These are phyloP conservation scores for Dorcus hopei DNA, from an alignment of 2,888 invertebrate genomes.

Conservation along the genomic window DNA sequence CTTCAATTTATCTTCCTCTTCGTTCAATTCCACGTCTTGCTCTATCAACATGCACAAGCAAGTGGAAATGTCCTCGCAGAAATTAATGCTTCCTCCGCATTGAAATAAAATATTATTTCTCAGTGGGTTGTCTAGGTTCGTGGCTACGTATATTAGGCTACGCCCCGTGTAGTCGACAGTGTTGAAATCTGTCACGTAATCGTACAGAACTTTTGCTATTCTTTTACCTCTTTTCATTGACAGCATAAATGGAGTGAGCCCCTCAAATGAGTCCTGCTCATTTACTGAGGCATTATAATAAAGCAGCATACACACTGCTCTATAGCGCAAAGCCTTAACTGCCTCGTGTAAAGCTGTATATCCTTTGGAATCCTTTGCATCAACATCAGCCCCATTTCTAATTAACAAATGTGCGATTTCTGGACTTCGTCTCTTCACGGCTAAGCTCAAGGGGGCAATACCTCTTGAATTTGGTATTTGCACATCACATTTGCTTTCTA, in stretches of 20 bases:
- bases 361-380: slow-evolving; percentile 1
- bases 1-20: background rate
- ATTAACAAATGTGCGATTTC: slow-evolving; percentile 3
- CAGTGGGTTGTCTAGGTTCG: background rate
- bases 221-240: background rate
- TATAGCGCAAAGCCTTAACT: slow-evolving; percentile 7
- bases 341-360: slow-evolving; percentile 28
- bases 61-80: no score
- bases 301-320: slow-evolving; percentile 8
- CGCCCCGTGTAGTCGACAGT: background rate
- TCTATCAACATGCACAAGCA: no score
- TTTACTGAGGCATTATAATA: slow-evolving; percentile 13
- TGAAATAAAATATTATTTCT: background rate
- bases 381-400: slow-evolving; percentile 5
- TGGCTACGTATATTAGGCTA: background rate
- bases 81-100: no score
- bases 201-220: background rate
- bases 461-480: background rate
- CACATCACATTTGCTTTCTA: slow-evolving; percentile 5
- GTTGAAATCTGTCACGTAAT: background rate
- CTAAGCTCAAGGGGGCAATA: slow-evolving; percentile 8
- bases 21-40: no score
- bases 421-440: slow-evolving; percentile 3
- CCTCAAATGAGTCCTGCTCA: slow-evolving; percentile 1
- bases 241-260: slow-evolving; percentile 6